Evolutionary conservation across 2,797 vertebrate genomes (phyloP).

Genomic region (Eutrigla gurnardus): DNA sequence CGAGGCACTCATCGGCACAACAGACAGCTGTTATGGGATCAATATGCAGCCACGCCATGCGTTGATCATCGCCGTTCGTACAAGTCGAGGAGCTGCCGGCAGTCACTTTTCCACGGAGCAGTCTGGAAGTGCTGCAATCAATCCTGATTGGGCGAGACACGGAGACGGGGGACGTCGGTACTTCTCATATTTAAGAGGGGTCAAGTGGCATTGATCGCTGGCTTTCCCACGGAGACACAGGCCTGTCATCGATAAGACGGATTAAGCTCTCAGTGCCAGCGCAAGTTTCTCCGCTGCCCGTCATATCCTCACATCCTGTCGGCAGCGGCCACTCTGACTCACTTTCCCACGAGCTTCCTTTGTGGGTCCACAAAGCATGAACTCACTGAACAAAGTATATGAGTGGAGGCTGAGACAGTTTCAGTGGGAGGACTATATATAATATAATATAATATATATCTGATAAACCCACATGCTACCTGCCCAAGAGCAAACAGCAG

Average conservation of each 20-base stretch:
- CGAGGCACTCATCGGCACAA: conserved; percentile 12
- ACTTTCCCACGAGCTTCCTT: conserved; percentile 52
- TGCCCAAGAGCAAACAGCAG: conserved; percentile 1
- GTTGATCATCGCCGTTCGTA: conserved; percentile 55
- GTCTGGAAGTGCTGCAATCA: conserved; percentile 65
- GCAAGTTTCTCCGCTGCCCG: conserved; percentile 64
- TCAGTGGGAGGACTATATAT: conserved; percentile 26
- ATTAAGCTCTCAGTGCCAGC: conserved; percentile 73
- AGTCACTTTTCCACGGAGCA: conserved; percentile 61
- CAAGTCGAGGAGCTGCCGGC: conserved; percentile 64
- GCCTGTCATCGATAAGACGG: conserved; percentile 77
- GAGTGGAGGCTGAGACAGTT: conserved; percentile 11
- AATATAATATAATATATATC: neutral
- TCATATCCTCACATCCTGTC: conserved; percentile 69
- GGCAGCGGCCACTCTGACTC: conserved; percentile 52
- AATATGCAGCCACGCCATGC: conserved; percentile 28
- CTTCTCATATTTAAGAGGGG: conserved; percentile 76
- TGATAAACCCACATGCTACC: neutral
- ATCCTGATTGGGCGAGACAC: conserved; percentile 66
- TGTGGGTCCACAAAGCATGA: conserved; percentile 31
- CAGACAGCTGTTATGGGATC: conserved; percentile 54
- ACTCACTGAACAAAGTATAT: conserved; percentile 27
- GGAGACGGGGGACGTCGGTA: conserved; percentile 61
- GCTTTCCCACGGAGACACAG: conserved; percentile 67
- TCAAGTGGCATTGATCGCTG: conserved; percentile 79